These are phyloP conservation scores for Eremobia ochroleuca DNA, from an alignment of 2,888 invertebrate species.

Conservation along the genomic window DNA sequence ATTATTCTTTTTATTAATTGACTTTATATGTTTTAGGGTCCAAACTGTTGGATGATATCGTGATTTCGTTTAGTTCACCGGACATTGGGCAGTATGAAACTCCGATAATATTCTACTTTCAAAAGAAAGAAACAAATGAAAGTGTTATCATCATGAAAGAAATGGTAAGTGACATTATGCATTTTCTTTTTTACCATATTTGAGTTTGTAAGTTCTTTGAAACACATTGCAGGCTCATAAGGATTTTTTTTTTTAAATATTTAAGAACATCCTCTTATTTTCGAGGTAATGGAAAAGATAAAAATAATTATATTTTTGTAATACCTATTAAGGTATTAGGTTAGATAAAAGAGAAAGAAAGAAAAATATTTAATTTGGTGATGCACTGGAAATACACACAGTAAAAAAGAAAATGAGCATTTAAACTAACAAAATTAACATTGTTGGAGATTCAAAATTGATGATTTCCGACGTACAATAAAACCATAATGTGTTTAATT, in stretches of 20 bases:
- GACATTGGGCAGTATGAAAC: constrained; percentile 85
- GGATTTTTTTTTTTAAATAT: no score
- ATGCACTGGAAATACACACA: no score
- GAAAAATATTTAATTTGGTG: no score
- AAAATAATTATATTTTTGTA: no score
- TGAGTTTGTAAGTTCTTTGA: neutral
- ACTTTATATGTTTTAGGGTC: constrained; percentile 73
- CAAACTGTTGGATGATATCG: constrained; percentile 66
- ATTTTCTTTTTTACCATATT: neutral
- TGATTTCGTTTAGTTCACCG: constrained; percentile 71
- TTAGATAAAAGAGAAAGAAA: no score
- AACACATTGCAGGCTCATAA: neutral
- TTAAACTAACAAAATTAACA: no score
- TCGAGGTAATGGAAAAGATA: neutral
- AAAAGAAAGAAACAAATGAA: constrained; percentile 70
- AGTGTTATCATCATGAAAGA: constrained; percentile 81
- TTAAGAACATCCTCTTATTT: neutral
- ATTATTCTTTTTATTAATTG: neutral
- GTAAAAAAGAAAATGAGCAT: no score
- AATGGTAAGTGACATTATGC: constrained; percentile 78
- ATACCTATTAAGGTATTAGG: no score
- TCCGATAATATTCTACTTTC: constrained; percentile 84
- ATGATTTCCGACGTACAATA: no score
- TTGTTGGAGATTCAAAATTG: no score
- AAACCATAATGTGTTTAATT: no score